These are phyloP conservation scores for Otus scops DNA, from an alignment of 2,797 vertebrate species.

Conservation along the genomic window DNA sequence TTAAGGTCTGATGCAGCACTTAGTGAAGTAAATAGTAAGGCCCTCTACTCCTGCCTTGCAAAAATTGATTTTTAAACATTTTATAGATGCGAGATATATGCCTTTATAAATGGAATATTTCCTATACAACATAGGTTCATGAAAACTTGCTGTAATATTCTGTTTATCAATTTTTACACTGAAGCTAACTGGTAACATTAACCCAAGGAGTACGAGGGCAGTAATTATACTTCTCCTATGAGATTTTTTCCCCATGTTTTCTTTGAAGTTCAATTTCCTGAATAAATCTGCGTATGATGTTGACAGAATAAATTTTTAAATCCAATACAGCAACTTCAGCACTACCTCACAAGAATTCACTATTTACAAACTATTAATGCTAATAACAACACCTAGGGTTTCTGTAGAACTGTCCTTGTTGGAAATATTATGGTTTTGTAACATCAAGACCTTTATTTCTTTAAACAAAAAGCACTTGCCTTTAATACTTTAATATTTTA, in stretches of 20 bases:
- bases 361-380: neutral
- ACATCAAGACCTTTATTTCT: neutral
- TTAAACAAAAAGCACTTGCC: neutral
- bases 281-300: neutral
- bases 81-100: neutral
- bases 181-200: neutral
- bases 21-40: neutral
- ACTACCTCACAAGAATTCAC: neutral
- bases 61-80: neutral
- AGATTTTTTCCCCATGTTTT: neutral
- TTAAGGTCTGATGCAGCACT: neutral
- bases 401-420: neutral
- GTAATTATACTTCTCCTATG: neutral
- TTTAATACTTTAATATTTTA: neutral
- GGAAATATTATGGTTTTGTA: neutral
- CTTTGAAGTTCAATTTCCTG: neutral
- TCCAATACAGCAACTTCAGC: neutral
- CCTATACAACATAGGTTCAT: neutral
- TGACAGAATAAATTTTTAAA: neutral
- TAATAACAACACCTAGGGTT: neutral
- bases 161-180: neutral
- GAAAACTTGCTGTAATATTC: neutral
- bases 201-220: neutral
- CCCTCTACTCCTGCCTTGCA: neutral
- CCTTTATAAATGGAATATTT: neutral